phyloP scores from a whole-genome alignment of 2,113 vertebrate genomes.

The Axis porcinus region DNA sequence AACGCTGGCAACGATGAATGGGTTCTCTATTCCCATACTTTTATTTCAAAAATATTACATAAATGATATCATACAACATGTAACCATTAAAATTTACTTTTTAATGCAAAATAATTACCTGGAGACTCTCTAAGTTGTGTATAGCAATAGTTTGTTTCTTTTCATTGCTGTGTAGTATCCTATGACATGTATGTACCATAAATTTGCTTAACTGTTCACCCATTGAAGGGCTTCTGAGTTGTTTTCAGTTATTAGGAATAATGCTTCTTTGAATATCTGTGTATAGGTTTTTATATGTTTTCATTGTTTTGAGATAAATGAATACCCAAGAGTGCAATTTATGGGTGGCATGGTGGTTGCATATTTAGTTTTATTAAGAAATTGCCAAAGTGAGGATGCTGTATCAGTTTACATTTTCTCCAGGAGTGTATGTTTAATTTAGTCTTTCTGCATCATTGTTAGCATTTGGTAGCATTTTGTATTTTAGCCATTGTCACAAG shows the following conservation, averaged over 20 bases:
- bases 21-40: neutral
- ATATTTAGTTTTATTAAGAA: neutral
- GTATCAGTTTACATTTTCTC: neutral
- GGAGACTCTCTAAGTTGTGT: neutral
- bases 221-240: neutral
- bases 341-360: neutral
- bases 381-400: neutral
- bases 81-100: neutral
- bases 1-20: neutral
- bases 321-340: neutral
- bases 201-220: neutral
- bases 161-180: neutral
- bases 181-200: neutral
- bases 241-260: neutral
- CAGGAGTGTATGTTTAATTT: neutral
- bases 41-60: neutral
- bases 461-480: neutral
- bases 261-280: neutral
- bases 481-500: neutral
- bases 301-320: neutral
- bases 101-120: neutral
- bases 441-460: neutral
- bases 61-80: neutral
- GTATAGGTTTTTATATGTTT: neutral
- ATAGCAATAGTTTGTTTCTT: neutral